Evolutionary conservation across 2,888 invertebrate genomes (phyloP), one percentile per base, ranked within the genome.

Genomic region (Rutpela maculata): DNA sequence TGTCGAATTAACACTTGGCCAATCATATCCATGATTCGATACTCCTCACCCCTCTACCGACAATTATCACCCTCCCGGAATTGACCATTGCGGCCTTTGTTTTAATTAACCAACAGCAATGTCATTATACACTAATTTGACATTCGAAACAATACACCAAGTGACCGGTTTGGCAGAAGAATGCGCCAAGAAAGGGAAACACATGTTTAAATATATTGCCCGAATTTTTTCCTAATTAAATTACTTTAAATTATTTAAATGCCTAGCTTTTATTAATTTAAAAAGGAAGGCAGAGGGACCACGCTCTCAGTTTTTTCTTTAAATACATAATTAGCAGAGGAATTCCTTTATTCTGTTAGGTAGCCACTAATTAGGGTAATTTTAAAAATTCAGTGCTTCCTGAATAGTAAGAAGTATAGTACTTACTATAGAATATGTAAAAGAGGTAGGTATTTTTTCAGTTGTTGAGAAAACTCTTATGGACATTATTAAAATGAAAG

Each of bases 71-170:
- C 80, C 71, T 78, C 79, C 74, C 76, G 60, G 80, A 80, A 79
- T 81, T 81, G 78, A 77, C 77, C 80, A 77, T 43, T 73, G 74
- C 73, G 66, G 70, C 67, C 74, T 76, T 80, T 80, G 73, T 77
- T 78, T 79, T 83, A 84, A 83, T 83, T 81, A 84, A 81, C 82
- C 78, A 78, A 78, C 78, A 26, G 68, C 74, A 62, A 75, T 75
- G 75, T 77, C 81, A 83, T 80, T 83, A 81, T 81, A 81, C 77
- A 81, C 81, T 84, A 81, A 82, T 83, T 82, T 77, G 81, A 82
- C 81, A 77, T 82, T 80, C 76, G 79, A 63, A 78, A 78, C 82
- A 81, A 80, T 79, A 75, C 59, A 75, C 66, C 35, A 68, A 66
- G 31, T 59, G 26, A 60, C 70, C 65, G 70, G 73, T 66, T 62